phyloP scores from a whole-genome alignment of 2,888 invertebrate species.

The Drosophila macrospina region DNA sequence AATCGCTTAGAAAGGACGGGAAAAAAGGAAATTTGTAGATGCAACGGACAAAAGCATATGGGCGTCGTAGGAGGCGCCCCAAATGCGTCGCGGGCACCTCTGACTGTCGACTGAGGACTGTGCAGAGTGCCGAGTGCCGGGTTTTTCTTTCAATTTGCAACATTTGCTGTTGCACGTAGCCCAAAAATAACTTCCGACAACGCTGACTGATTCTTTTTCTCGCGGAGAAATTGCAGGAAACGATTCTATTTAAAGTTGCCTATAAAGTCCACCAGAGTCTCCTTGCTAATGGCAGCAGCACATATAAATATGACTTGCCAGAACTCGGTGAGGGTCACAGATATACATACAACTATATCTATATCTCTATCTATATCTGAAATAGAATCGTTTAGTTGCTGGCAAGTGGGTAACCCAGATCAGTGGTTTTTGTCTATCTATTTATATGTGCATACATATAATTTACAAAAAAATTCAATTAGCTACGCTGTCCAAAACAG shows the following conservation, averaged over 20 bases:
- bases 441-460: conserved; percentile 43
- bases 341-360: conserved; percentile 16
- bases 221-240: conserved; percentile 74
- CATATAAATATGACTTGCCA: conserved; percentile 17
- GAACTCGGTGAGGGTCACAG: conserved; percentile 47
- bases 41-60: conserved; percentile 67
- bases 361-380: conserved; percentile 1
- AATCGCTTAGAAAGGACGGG: conserved; percentile 71
- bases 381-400: too few species aligned
- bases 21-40: conserved; percentile 33
- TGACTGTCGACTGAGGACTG: conserved; percentile 12
- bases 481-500: conserved; percentile 76
- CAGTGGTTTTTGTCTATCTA: conserved; percentile 19
- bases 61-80: conserved; percentile 24
- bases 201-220: conserved; percentile 63
- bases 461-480: conserved; percentile 76
- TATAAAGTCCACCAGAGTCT: conserved; percentile 20
- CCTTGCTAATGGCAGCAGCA: conserved; percentile 16
- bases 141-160: conserved; percentile 78
- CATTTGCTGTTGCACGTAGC: conserved; percentile 73
- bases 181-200: conserved; percentile 76
- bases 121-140: conserved; percentile 32
- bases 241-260: conserved; percentile 71
- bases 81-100: conserved; percentile 12
- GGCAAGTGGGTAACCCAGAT: background rate